Evolutionary conservation across 2,113 vertebrate species (phyloP), one percentile per base, ranked within the genome.

Genomic region (Chaetodon trifascialis): DNA sequence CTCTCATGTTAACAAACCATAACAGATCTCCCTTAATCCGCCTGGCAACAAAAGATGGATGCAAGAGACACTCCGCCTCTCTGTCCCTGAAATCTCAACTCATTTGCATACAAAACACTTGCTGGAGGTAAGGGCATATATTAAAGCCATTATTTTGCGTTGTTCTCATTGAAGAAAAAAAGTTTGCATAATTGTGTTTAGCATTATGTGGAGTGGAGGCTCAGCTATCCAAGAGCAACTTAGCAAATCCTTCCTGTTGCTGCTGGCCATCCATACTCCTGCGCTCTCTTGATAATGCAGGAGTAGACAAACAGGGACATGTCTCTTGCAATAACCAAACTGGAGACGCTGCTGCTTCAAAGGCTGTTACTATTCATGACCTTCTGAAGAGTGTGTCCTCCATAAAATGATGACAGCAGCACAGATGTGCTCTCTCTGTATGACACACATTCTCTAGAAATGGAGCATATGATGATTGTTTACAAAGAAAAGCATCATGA

Each of bases 21-120:
- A 95, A 95, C 94, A 95, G 93, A 94, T 94, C 94, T 92, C 90
- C 88, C 90, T 88, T 95, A 95, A 95, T 95, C 94, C 93, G 86
- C 86, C 90, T 86, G 89, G 90, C 91, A 92, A 95, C 93, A 95
- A 94, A 94, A 94, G 90, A 94, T 86, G 92, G 94, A 93, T 94
- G 93, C 89, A 83, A 87, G 79, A 93, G 87, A 91, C 94, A 92
- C 93, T 89, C 90, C 56, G 86, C 89, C 91, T 94, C 94, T 95
- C 92, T 76, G 55, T 93, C 89, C 92, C 88, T 82, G 83, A 93
- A 95, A 94, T 95, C 94, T 92, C 83, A 89, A 64, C 86, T 95
- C 79, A 95, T 96, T 96, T 96, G 93, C 94, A 95, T 92, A 89
- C 92, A 95, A 94, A 84, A 92, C 90, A 90, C 88, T 94, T 86